Conservation (phyloP, 2,797 vertebrate genomes). For the Gymnothorax reevesii region DNA sequence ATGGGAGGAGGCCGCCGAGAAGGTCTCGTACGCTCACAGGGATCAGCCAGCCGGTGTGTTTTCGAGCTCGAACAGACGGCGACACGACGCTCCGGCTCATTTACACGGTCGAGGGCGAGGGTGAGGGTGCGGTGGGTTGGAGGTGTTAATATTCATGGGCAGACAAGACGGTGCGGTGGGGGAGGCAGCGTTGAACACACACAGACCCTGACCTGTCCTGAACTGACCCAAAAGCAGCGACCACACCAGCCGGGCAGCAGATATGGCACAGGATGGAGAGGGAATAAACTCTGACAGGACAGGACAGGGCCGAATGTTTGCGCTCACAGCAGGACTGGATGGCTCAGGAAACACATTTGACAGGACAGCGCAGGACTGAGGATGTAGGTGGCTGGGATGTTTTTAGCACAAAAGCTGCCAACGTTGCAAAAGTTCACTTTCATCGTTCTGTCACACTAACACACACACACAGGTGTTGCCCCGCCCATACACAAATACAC, state of each 20-base stretch:
- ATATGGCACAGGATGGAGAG: background rate
- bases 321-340: constrained; percentile 2
- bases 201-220: constrained; percentile 33
- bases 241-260: background rate
- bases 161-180: background rate
- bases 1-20: background rate
- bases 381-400: background rate
- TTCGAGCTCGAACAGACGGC: background rate
- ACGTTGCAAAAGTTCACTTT: background rate
- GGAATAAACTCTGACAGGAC: background rate
- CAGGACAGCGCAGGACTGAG: background rate
- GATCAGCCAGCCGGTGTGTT: background rate
- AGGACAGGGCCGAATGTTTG: background rate
- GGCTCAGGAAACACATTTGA: background rate
- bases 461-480: background rate
- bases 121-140: background rate
- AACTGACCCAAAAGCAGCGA: background rate
- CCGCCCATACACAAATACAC: background rate
- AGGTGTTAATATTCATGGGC: background rate
- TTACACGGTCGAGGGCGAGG: no score
- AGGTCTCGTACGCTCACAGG: background rate
- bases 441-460: background rate
- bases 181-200: constrained; percentile 9
- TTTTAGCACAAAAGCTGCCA: background rate
- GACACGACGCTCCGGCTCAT: background rate